Evolutionary conservation across 2,797 vertebrate genomes (phyloP).

Genomic region (Odontamblyopus rebecca): DNA sequence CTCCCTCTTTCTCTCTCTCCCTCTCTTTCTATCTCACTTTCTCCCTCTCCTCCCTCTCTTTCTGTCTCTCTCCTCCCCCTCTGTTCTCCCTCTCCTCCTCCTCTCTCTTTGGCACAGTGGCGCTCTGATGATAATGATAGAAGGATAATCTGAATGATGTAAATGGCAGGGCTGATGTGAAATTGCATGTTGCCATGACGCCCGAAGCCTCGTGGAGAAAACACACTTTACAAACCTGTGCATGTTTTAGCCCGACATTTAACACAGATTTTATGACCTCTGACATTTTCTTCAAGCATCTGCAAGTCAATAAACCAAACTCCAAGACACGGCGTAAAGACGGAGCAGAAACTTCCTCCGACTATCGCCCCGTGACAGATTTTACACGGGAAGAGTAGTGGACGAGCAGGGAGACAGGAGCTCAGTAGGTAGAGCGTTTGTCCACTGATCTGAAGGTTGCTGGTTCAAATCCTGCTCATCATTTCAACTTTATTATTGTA

Average conservation of each 20-base stretch:
- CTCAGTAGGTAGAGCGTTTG: no score
- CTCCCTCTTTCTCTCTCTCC: not conserved
- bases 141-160: conserved; percentile 41
- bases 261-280: not conserved
- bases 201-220: conserved; percentile 36
- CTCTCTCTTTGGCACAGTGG: conserved; percentile 25
- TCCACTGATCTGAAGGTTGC: no score
- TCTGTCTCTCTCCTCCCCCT: not conserved
- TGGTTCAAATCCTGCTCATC: no score
- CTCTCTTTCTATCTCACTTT: not conserved
- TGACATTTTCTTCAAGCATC: not conserved
- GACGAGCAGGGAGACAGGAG: no score
- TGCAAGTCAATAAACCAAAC: not conserved
- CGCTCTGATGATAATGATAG: conserved; percentile 43
- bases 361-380: no score
- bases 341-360: no score
- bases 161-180: conserved; percentile 45
- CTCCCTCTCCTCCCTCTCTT: not conserved
- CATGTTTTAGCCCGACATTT: conserved; percentile 45
- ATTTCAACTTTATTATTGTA: no score
- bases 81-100: no score
- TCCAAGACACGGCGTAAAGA: no score
- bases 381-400: no score
- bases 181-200: conserved; percentile 67
- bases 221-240: conserved; percentile 40